A percentile compares a stretch with the other conserved stretches of the same genome.
phyloP scores from a whole-genome alignment of 2,797 vertebrate species.

The Muscicapa comitata region DNA sequence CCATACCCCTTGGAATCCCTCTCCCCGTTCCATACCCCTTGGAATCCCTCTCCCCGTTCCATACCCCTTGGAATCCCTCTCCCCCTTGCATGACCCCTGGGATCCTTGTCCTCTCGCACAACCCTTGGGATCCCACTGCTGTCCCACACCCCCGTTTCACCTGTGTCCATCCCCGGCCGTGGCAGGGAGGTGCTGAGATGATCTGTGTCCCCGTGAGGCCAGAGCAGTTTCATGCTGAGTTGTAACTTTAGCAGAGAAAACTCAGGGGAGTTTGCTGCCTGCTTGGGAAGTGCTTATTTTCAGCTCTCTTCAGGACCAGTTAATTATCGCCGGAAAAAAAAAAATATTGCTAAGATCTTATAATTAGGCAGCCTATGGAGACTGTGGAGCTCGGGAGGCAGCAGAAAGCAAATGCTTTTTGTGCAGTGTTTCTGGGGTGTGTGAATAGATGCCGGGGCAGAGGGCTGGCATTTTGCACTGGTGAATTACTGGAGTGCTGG shows the following conservation, averaged over 20 bases:
- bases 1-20: no score
- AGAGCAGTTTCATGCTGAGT: conserved; percentile 4
- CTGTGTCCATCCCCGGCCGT: neutral
- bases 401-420: neutral
- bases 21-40: no score
- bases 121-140: neutral
- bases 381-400: neutral
- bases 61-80: no score
- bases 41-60: no score
- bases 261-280: conserved; percentile 36
- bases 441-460: neutral
- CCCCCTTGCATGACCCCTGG: no score
- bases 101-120: no score
- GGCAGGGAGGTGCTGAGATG: neutral
- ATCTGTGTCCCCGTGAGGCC: neutral
- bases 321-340: conserved; percentile 35
- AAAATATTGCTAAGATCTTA: conserved; percentile 22
- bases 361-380: conserved; percentile 48
- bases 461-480: neutral
- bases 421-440: neutral
- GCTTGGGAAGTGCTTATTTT: conserved; percentile 53
- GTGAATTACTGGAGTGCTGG: neutral
- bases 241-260: neutral
- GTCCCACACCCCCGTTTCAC: neutral
- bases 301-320: conserved; percentile 28